Conservation (phyloP, 2,888 invertebrate genomes). For the Eristalis pertinax region DNA sequence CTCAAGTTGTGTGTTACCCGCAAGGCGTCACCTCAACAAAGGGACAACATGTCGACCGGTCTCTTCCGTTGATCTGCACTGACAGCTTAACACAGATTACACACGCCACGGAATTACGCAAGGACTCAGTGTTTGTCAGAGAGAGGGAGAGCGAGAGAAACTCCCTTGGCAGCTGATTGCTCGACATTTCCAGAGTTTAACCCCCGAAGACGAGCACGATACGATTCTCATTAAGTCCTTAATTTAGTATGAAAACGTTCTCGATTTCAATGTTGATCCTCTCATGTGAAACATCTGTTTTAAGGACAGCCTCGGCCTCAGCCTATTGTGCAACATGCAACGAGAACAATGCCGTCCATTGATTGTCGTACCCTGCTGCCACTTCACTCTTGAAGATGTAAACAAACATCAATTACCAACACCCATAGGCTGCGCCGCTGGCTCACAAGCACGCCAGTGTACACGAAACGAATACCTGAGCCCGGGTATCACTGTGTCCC, state of each 20-base stretch:
- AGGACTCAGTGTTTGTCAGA: no score
- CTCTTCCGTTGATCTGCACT: no score
- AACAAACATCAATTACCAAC: conserved; percentile 63
- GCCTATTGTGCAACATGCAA: conserved; percentile 47
- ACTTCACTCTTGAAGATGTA: conserved; percentile 38
- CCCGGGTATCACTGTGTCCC: no score
- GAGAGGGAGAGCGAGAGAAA: no score
- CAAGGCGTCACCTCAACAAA: no score
- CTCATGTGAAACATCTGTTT: conserved; percentile 58
- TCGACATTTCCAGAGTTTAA: no score
- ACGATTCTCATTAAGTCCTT: conserved; percentile 37
- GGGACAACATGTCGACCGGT: no score
- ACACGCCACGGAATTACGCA: no score
- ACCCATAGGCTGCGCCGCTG: conserved; percentile 23
- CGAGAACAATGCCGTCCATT: conserved; percentile 49
- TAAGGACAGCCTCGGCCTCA: not conserved
- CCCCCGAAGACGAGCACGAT: no score
- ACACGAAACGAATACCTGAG: not conserved
- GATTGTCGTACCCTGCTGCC: conserved; percentile 16
- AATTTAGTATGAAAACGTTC: conserved; percentile 62
- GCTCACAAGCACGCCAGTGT: not conserved
- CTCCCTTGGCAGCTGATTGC: no score
- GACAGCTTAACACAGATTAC: no score
- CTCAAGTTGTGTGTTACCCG: no score
- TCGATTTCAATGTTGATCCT: conserved; percentile 30